phyloP scores from a whole-genome alignment of 2,888 invertebrate genomes.

The Loripinus fragilis region DNA sequence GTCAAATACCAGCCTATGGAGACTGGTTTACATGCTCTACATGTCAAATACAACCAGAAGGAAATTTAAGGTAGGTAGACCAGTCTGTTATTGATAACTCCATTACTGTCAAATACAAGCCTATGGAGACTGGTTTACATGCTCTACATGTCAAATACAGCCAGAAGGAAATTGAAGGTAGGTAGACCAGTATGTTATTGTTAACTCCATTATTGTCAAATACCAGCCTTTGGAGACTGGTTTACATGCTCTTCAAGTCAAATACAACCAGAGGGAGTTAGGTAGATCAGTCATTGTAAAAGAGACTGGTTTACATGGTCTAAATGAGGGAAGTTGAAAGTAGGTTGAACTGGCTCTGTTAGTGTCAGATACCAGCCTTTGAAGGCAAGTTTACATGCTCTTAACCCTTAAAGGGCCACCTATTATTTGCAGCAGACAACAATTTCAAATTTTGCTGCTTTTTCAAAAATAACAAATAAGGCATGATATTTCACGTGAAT shows the following conservation, averaged over 20 bases:
- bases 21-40: constrained; percentile 96
- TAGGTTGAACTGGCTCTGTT: too few relatives aligned
- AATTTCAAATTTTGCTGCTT: too few relatives aligned
- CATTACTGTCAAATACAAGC: constrained; percentile 97
- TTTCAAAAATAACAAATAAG: too few relatives aligned
- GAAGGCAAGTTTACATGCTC: too few relatives aligned
- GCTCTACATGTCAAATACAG: constrained; percentile 97
- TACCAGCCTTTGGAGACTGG: constrained; percentile 98
- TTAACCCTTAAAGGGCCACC: too few relatives aligned
- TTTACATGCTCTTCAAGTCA: constrained; percentile 95
- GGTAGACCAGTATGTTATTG: too few relatives aligned
- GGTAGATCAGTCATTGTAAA: constrained; percentile 97
- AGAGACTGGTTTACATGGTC: constrained; percentile 97
- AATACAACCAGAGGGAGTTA: constrained; percentile 97
- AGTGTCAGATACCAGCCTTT: too few relatives aligned
- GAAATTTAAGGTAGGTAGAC: constrained; percentile 92
- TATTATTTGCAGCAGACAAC: too few relatives aligned
- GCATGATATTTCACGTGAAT: too few relatives aligned
- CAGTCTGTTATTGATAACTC: too few relatives aligned
- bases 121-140: constrained; percentile 96
- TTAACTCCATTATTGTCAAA: constrained; percentile 97
- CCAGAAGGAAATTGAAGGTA: constrained; percentile 97
- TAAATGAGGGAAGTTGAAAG: constrained; percentile 96
- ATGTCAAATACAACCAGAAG: constrained; percentile 97
- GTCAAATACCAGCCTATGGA: constrained; percentile 97